phyloP scores from a whole-genome alignment of 2,797 vertebrate genomes.

The Tenualosa thibaudeaui region DNA sequence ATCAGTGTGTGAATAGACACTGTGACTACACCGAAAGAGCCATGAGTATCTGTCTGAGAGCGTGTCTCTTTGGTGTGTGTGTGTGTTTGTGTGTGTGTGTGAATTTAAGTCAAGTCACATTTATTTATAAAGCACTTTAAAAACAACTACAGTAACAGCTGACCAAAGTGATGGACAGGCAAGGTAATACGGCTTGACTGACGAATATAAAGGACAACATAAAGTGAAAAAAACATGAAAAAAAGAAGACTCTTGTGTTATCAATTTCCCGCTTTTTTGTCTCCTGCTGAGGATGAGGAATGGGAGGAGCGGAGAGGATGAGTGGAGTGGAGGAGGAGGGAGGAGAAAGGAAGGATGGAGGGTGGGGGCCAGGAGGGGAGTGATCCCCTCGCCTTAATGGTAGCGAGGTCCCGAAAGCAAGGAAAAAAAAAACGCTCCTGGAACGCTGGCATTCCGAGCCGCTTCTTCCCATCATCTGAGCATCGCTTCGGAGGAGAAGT shows the following conservation, averaged over 20 bases:
- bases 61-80: background rate
- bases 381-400: conserved; percentile 3
- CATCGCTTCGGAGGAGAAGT: background rate
- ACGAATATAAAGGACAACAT: too few species aligned
- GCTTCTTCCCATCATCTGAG: conserved; percentile 2
- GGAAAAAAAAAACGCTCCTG: conserved; percentile 20
- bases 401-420: conserved; percentile 25
- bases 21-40: background rate
- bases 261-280: conserved; percentile 46
- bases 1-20: background rate
- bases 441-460: conserved; percentile 4
- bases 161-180: too few species aligned
- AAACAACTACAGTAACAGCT: too few species aligned
- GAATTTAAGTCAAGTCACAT: background rate
- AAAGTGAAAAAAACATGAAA: too few species aligned
- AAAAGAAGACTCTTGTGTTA: background rate
- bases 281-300: conserved; percentile 29
- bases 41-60: background rate
- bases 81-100: background rate
- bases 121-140: too few species aligned
- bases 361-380: background rate
- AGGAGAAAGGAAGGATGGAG: conserved; percentile 4
- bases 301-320: conserved; percentile 28
- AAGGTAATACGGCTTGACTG: too few species aligned
- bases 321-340: conserved; percentile 4